Percentiles rank a stretch among this genome's conserved stretches.
phyloP scores from a whole-genome alignment of 2,113 vertebrate genomes.

The Anhinga rufa region DNA sequence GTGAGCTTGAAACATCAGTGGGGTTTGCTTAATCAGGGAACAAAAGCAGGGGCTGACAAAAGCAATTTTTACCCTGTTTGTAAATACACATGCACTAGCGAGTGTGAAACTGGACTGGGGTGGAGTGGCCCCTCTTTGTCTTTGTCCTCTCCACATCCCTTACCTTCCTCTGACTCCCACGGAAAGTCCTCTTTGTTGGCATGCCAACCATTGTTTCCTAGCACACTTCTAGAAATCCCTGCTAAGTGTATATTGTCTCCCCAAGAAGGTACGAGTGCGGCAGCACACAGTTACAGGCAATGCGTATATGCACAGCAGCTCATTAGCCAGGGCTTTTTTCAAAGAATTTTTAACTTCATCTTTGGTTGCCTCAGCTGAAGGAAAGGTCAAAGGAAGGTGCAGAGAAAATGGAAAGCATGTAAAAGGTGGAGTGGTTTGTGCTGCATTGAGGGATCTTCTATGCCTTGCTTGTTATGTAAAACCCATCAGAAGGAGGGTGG shows the following conservation, averaged over 20 bases:
- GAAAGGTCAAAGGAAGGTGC: not conserved
- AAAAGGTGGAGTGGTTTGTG: not conserved
- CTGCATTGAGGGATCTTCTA: not conserved
- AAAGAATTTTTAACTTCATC: not conserved
- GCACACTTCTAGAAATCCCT: not conserved
- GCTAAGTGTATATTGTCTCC: not conserved
- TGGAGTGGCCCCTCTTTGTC: not conserved
- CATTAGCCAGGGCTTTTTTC: not conserved
- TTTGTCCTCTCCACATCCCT: not conserved
- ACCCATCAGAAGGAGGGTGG: not conserved
- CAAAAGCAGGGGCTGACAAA: not conserved
- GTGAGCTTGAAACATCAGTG: not conserved
- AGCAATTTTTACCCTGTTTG: not conserved
- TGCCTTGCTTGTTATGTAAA: not conserved
- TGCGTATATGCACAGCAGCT: accelerated
- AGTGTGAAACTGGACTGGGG: not conserved
- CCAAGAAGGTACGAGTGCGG: not conserved
- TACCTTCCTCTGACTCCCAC: not conserved
- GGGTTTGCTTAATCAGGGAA: not conserved
- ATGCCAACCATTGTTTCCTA: not conserved
- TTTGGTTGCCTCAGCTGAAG: not conserved
- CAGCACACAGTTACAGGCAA: not conserved
- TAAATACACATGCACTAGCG: not conserved
- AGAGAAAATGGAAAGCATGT: not conserved
- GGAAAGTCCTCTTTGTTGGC: not conserved